These are phyloP conservation scores for Emydoidea blandingii DNA, from an alignment of 2,797 vertebrate species.

Conservation along the genomic window DNA sequence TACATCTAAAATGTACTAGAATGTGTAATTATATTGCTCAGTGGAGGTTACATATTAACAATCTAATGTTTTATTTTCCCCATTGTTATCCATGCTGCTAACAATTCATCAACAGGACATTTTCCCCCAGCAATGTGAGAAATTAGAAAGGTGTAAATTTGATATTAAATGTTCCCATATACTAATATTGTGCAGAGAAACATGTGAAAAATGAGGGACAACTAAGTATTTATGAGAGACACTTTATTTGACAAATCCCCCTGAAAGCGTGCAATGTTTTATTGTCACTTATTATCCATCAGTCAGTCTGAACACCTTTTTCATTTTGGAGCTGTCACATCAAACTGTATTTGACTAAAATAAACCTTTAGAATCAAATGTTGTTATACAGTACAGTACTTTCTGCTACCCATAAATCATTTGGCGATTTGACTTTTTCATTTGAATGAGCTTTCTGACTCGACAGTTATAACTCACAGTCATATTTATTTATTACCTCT, in stretches of 20 bases:
- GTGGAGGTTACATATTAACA: neutral
- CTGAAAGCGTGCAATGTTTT: conserved; percentile 19
- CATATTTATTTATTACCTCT: neutral
- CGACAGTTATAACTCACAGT: neutral
- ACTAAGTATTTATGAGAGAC: conserved; percentile 38
- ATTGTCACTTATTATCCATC: conserved; percentile 27
- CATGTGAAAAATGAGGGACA: neutral
- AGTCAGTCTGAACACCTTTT: conserved; percentile 5
- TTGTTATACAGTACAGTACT: neutral
- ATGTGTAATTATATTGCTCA: neutral
- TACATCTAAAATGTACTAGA: neutral
- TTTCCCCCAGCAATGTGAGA: neutral
- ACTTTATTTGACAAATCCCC: conserved; percentile 14
- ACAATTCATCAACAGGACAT: neutral
- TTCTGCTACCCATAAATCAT: neutral
- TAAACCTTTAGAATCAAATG: conserved; percentile 19
- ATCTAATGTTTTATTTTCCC: neutral
- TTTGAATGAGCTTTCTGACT: conserved; percentile 3
- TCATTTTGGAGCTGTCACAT: conserved; percentile 44
- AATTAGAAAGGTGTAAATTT: neutral
- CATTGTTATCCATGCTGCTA: neutral
- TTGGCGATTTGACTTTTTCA: conserved; percentile 30
- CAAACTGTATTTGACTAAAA: conserved; percentile 35
- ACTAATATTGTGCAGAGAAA: neutral
- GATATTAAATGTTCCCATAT: neutral